Evolutionary conservation across 2,113 vertebrate genomes (phyloP).

Genomic region (Pseudorhombus dupliciocellatus): DNA sequence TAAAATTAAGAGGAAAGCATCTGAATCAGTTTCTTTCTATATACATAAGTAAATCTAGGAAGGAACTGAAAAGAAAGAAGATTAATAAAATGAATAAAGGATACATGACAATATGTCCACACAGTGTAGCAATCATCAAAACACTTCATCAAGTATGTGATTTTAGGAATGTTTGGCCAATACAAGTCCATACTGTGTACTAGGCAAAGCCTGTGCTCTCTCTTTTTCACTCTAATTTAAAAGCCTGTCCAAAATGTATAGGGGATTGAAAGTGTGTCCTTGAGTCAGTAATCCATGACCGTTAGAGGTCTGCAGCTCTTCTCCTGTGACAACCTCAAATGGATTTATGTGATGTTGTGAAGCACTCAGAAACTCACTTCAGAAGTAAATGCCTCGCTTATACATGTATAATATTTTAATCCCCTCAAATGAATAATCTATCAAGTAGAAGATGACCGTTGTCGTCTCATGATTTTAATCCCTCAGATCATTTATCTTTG

Average conservation of each 20-base stretch:
- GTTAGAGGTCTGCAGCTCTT: background rate
- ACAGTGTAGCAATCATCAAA: too few relatives aligned
- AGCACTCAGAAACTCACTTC: constrained; percentile 18
- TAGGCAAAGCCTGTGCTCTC: background rate
- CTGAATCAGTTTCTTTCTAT: too few relatives aligned
- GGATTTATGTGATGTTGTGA: constrained; percentile 37
- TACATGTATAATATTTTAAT: constrained; percentile 7
- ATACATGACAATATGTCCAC: too few relatives aligned
- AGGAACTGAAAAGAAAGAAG: too few relatives aligned
- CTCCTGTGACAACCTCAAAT: background rate
- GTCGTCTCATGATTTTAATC: constrained; percentile 47
- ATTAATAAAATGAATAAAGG: too few relatives aligned
- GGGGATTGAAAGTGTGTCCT: background rate
- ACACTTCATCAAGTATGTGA: background rate
- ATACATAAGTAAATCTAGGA: too few relatives aligned
- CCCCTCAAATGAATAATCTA: constrained; percentile 38
- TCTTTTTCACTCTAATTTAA: background rate
- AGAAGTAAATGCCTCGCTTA: constrained; percentile 15
- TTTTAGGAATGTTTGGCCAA: background rate
- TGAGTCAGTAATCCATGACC: background rate
- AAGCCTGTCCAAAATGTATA: too few relatives aligned
- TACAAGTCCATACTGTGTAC: background rate
- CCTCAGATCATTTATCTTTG: constrained; percentile 14
- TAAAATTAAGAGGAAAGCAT: too few relatives aligned
- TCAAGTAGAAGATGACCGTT: constrained; percentile 32